A percentile compares a stretch with the other conserved stretches of the same genome.
phyloP scores from a whole-genome alignment of 2,113 vertebrate genomes.

The Thinocorus orbignyianus region DNA sequence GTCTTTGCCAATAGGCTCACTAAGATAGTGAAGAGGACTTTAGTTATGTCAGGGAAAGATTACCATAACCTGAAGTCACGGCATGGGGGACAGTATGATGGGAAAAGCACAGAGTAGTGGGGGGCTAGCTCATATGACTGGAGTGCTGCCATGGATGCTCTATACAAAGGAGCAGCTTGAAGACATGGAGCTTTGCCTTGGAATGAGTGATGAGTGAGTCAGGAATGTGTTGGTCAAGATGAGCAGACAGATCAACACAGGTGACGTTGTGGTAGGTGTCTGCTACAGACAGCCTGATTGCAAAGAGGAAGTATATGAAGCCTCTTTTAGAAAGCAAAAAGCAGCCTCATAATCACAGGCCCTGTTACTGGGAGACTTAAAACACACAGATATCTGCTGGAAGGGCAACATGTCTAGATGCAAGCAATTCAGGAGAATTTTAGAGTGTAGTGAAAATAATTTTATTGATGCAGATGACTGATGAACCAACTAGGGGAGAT shows the following conservation, averaged over 20 bases:
- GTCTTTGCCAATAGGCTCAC: background rate
- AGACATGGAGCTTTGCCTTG: background rate
- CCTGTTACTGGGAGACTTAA: background rate
- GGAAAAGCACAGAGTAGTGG: background rate
- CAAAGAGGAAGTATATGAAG: background rate
- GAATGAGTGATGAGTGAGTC: background rate
- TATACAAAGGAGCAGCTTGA: background rate
- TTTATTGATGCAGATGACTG: background rate
- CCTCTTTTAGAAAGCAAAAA: background rate
- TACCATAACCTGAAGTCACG: background rate
- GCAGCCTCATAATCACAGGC: background rate
- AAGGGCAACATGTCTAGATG: background rate
- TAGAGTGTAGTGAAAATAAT: background rate
- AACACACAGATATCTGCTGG: background rate
- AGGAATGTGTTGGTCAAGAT: background rate
- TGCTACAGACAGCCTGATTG: background rate
- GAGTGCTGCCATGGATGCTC: background rate
- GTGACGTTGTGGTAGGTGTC: background rate
- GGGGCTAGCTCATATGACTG: background rate
- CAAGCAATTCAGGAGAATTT: background rate
- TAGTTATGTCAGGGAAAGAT: background rate
- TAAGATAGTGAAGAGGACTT: background rate
- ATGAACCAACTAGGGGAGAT: background rate
- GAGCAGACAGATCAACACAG: background rate
- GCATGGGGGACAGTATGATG: background rate